Evolutionary conservation across 2,888 invertebrate species (phyloP), one percentile per base, ranked within the genome.

Genomic region (Macaria notata): DNA sequence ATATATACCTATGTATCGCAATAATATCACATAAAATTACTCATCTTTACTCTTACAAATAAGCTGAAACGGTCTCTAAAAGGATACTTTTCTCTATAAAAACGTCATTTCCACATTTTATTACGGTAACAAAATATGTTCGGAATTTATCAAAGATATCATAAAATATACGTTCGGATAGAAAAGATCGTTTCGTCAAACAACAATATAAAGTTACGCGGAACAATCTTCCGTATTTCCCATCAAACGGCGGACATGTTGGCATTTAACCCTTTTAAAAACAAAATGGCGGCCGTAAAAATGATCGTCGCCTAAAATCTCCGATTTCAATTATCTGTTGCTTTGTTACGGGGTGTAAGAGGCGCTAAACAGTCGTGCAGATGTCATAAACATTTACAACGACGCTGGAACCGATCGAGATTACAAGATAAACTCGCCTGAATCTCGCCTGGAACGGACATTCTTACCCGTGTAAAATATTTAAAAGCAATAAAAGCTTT

Each of bases 301-400:
- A 60, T 58, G 55, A 60, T 58, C 61, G 61, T 51, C 49, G 49
- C 31, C 59, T 42, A 58, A 62, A 60, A 62, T 61, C 50, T 61
- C 60, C 61, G 57, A 57, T 62, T 64, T 62, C 60, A 62, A 64
- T 65, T 65, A 65, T 63, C 56, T 63, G n/a, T 33, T 54, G n/a
- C 51, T 30, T 43, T 45, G 36, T 46, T 48, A 9, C 52, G 49
- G 44, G 51, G 49, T 57, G 51, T 59, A 54, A 56, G 43, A 45
- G 45, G 51, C 54, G 41, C 61, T 62, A 63, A 69, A 66, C 66
- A 63, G 63, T 67, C 62, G 62, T 65, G 65, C 66, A 63, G 61
- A 63, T 64, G 50, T 58, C 65, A 64, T 71, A 69, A 73, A 71
- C 67, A 68, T 71, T 73, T 71, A 73, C 63, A 67, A 63, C 55